Evolutionary conservation across 1,140 invertebrate genomes (phyloP).

Genomic region (Ladona fulva): DNA sequence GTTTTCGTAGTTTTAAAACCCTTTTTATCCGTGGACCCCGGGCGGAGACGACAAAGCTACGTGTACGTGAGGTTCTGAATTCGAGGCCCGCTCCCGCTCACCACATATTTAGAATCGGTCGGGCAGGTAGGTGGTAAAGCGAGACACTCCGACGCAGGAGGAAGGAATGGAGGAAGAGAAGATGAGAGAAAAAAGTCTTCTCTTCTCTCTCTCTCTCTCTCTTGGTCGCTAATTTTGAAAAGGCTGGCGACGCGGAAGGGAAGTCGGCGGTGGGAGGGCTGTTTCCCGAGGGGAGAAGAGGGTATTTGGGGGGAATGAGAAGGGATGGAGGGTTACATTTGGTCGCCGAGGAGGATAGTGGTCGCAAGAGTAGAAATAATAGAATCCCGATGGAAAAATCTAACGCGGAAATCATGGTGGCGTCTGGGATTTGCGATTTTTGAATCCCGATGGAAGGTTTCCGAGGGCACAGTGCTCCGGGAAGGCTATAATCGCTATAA

Average conservation of each 20-base stretch:
- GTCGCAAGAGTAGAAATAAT: neutral
- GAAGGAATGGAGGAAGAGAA: neutral
- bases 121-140: neutral
- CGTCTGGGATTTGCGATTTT: neutral
- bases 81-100: neutral
- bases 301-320: neutral
- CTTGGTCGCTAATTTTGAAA: conserved; percentile 1
- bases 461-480: no score
- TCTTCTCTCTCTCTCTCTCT: neutral
- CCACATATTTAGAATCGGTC: neutral
- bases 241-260: neutral
- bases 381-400: neutral
- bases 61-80: neutral
- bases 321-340: neutral
- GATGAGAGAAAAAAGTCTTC: neutral
- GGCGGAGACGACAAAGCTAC: neutral
- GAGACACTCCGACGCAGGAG: neutral
- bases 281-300: neutral
- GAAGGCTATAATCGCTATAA: no score
- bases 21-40: neutral
- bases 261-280: neutral
- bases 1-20: neutral
- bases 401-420: neutral
- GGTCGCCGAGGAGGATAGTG: neutral
- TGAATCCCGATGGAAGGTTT: no score